phyloP scores from a whole-genome alignment of 2,888 invertebrate species.

The Aleiodes testaceus region DNA sequence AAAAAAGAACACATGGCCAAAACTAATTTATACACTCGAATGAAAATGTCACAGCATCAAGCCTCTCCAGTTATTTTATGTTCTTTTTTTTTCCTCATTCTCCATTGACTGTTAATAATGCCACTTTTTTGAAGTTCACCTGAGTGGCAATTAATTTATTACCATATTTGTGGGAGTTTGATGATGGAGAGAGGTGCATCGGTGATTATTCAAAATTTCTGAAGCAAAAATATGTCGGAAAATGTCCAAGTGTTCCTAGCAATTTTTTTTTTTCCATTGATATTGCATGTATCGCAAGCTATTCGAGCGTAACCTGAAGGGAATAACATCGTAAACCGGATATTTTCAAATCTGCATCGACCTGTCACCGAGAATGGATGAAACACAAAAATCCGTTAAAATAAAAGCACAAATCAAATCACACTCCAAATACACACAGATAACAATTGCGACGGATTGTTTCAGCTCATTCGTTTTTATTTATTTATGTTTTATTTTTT shows the following conservation, averaged over 20 bases:
- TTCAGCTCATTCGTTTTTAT: conserved; percentile 1
- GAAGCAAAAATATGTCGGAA: conserved; percentile 1
- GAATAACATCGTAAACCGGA: conserved; percentile 13
- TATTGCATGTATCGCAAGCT: not conserved
- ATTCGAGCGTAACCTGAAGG: not conserved
- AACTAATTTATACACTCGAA: conserved; percentile 24
- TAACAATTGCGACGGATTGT: conserved; percentile 5
- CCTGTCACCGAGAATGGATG: conserved; percentile 10
- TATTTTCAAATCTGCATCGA: conserved; percentile 22
- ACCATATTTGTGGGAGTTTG: not conserved
- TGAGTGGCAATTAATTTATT: not conserved
- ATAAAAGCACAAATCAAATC: conserved; percentile 22
- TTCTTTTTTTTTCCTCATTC: conserved; percentile 12
- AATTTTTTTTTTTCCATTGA: not conserved
- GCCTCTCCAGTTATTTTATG: conserved; percentile 18
- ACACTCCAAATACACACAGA: not conserved
- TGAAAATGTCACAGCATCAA: conserved; percentile 10
- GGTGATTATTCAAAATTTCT: not conserved
- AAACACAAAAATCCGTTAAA: conserved; percentile 15
- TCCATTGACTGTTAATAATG: too few species aligned
- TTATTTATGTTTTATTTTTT: not conserved
- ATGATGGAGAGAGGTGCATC: not conserved
- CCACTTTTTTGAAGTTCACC: not conserved
- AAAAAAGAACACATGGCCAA: conserved; percentile 20
- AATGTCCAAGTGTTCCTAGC: not conserved